Conservation (phyloP, 2,888 invertebrate genomes). For the Lithophane socia region DNA sequence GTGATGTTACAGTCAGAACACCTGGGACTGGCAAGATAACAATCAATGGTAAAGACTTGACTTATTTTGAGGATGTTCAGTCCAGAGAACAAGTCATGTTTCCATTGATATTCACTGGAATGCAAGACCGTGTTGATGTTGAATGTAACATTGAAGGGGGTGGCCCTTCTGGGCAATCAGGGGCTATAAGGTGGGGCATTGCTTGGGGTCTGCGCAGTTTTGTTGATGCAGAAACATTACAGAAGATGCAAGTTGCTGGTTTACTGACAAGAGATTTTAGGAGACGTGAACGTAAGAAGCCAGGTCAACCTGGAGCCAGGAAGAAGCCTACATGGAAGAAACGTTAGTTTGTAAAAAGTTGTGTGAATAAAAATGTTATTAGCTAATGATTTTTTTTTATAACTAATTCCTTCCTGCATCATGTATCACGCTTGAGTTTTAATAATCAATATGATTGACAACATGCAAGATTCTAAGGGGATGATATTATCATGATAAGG, state of each 20-base stretch:
- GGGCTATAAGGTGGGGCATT: constrained; percentile 96
- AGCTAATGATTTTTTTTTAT: constrained; percentile 8
- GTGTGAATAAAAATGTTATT: constrained; percentile 37
- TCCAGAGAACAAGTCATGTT: constrained; percentile 96
- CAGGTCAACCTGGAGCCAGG: constrained; percentile 97
- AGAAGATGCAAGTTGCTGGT: constrained; percentile 97
- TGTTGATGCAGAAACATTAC: constrained; percentile 93
- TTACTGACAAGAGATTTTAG: constrained; percentile 95
- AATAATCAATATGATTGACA: not conserved
- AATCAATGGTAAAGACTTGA: constrained; percentile 95
- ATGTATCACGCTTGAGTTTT: not conserved
- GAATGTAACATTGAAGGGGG: constrained; percentile 94
- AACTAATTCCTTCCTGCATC: not conserved
- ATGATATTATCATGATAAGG: no score
- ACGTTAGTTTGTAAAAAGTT: constrained; percentile 89
- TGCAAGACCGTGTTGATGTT: constrained; percentile 95
- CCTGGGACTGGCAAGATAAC: constrained; percentile 96
- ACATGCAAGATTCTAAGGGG: not conserved
- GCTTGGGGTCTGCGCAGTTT: constrained; percentile 96
- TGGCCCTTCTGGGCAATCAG: constrained; percentile 95
- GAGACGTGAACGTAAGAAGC: constrained; percentile 96
- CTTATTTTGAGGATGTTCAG: constrained; percentile 93
- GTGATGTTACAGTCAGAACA: constrained; percentile 94
- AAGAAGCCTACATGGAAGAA: constrained; percentile 98
- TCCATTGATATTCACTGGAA: constrained; percentile 95